Evolutionary conservation across 2,113 vertebrate species (phyloP).

Genomic region (Brachypodius melanocephalos): DNA sequence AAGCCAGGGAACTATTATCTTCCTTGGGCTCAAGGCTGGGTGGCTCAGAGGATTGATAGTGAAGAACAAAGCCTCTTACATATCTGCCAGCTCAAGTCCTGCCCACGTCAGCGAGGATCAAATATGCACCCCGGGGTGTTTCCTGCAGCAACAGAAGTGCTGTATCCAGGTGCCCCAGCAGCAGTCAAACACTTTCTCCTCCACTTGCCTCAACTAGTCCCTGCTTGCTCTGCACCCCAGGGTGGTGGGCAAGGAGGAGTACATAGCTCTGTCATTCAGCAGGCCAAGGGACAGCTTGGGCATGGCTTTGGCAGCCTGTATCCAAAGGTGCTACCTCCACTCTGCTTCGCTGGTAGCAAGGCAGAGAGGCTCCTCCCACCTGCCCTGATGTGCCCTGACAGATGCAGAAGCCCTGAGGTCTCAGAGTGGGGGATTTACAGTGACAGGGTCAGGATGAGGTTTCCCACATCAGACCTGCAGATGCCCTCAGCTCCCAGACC

Average conservation of each 20-base stretch:
- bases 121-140: background rate
- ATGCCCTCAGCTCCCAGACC: background rate
- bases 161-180: background rate
- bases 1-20: conserved; percentile 49
- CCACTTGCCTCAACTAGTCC: fast-evolving
- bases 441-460: background rate
- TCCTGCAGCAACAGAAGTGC: background rate
- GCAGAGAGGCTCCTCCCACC: background rate
- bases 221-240: background rate
- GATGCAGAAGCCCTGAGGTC: fast-evolving
- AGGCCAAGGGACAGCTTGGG: background rate
- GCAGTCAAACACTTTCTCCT: background rate
- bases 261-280: background rate
- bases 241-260: fast-evolving
- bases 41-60: conserved; percentile 32
- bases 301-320: background rate
- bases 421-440: fast-evolving
- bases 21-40: background rate
- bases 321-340: background rate
- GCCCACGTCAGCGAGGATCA: background rate
- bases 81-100: conserved; percentile 31
- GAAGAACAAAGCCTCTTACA: conserved; percentile 55
- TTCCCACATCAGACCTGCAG: background rate
- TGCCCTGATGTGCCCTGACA: background rate
- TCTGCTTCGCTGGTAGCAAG: background rate